Evolutionary conservation across 2,113 vertebrate genomes (phyloP).

Genomic region (Ursus arctos): DNA sequence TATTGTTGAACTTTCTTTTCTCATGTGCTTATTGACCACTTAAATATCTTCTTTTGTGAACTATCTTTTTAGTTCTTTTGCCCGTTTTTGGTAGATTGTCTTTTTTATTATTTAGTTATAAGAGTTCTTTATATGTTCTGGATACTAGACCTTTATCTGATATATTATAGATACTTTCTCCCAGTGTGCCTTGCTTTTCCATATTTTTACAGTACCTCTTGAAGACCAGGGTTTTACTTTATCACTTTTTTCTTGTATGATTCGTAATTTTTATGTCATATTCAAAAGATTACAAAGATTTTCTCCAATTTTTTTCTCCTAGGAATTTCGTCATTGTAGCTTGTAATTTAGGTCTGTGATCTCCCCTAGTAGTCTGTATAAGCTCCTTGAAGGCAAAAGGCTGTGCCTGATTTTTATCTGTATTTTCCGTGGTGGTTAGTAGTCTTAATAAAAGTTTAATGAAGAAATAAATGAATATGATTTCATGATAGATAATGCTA

Average conservation of each 20-base stretch:
- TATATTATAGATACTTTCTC: neutral
- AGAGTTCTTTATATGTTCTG: neutral
- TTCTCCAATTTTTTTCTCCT: neutral
- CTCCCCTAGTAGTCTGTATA: neutral
- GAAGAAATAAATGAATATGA: constrained; percentile 39
- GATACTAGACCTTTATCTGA: neutral
- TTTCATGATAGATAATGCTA: neutral
- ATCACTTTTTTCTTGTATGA: constrained; percentile 1
- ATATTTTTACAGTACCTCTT: neutral
- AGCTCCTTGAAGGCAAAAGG: neutral
- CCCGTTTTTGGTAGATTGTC: neutral
- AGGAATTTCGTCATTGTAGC: neutral
- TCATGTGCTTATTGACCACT: neutral
- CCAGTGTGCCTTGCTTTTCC: neutral
- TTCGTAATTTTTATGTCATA: neutral
- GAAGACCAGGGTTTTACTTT: neutral
- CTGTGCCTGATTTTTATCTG: neutral
- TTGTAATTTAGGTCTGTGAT: neutral
- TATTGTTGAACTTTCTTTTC: neutral
- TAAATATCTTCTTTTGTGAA: neutral
- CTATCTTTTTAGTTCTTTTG: neutral
- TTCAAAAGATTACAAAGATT: neutral
- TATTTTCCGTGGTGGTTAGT: neutral
- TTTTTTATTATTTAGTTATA: neutral
- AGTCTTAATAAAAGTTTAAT: constrained; percentile 1